phyloP scores from a whole-genome alignment of 2,113 vertebrate genomes.

The Cyrtonyx montezumae region DNA sequence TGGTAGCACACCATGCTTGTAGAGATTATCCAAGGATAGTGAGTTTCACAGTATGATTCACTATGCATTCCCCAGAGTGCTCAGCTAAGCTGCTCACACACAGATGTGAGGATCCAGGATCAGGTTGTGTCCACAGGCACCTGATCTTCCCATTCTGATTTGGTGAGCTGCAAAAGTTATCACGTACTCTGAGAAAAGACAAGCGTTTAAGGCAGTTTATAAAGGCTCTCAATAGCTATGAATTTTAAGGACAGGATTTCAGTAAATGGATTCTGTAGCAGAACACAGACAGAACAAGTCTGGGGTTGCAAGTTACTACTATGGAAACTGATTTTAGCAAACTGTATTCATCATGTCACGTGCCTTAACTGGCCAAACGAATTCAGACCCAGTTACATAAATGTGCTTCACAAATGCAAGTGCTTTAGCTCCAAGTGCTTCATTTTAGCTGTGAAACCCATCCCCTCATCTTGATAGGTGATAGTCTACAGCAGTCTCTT shows the following conservation, averaged over 20 bases:
- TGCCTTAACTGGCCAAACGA: neutral
- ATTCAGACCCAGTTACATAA: neutral
- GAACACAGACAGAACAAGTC: neutral
- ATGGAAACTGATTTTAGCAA: neutral
- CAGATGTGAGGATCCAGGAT: neutral
- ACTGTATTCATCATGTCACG: neutral
- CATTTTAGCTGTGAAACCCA: neutral
- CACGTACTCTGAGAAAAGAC: neutral
- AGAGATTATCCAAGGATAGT: neutral
- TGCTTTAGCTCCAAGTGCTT: neutral
- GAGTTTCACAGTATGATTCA: neutral
- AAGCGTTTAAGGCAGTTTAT: neutral
- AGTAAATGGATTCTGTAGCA: neutral
- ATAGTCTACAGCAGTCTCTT: fast-evolving
- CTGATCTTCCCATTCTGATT: neutral
- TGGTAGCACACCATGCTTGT: neutral
- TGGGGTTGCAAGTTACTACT: neutral
- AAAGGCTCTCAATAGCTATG: neutral
- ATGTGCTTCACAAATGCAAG: neutral
- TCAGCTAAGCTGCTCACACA: neutral
- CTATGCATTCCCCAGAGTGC: neutral
- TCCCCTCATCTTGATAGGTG: neutral
- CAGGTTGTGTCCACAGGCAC: neutral
- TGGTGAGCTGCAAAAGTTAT: neutral
- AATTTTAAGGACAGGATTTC: neutral